These are phyloP conservation scores for Alligator sinensis DNA, from an alignment of 2,113 vertebrate genomes.

Conservation along the genomic window DNA sequence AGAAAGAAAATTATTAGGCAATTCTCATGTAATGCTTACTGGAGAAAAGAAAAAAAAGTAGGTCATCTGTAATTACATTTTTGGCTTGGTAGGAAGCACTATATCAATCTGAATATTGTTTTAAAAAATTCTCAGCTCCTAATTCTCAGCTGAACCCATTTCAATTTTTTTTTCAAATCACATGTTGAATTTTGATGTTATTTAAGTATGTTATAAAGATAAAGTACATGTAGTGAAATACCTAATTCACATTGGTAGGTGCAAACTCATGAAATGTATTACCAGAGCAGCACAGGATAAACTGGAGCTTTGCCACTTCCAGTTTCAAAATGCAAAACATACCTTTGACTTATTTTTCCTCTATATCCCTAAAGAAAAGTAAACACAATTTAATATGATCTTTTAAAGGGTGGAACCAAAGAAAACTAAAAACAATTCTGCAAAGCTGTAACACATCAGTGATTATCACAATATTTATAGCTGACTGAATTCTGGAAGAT, in stretches of 20 bases:
- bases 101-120: conserved; percentile 8
- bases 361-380: conserved; percentile 18
- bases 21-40: neutral
- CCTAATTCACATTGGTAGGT: rapidly evolving
- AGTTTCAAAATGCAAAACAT: neutral
- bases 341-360: neutral
- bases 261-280: neutral
- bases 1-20: conserved; percentile 29
- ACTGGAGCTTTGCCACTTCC: neutral
- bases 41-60: conserved; percentile 17
- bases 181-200: neutral
- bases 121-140: conserved; percentile 13
- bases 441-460: neutral
- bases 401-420: neutral
- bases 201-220: neutral
- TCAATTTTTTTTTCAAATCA: neutral
- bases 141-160: neutral
- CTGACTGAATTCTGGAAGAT: neutral
- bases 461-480: neutral
- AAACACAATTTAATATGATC: neutral
- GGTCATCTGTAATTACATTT: conserved; percentile 2
- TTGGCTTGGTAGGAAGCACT: neutral
- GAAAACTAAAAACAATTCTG: neutral
- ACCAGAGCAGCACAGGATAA: neutral
- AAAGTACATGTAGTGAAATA: neutral